A percentile compares a stretch with the other conserved stretches of the same genome.
Evolutionary conservation across 2,113 vertebrate species (phyloP).

Genomic region (Lutjanus erythropterus): DNA sequence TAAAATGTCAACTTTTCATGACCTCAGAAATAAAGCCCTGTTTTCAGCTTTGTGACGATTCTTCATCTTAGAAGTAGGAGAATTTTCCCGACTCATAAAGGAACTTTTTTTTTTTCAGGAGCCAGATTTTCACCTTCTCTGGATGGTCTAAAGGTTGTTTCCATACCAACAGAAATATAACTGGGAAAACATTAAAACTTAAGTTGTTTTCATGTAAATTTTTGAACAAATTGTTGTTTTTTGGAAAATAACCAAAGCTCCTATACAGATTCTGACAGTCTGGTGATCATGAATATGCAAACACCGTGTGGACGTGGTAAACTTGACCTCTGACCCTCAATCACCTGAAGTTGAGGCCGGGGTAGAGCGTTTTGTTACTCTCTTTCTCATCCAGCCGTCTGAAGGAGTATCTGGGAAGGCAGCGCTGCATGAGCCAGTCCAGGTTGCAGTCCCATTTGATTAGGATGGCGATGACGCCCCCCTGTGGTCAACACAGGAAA

Average conservation of each 20-base stretch:
- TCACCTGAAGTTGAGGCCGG: conserved; percentile 90
- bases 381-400: conserved; percentile 87
- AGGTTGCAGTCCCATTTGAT: conserved; percentile 92
- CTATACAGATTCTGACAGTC: not conserved
- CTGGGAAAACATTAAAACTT: not conserved
- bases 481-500: conserved; percentile 75
- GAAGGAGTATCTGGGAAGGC: conserved; percentile 87
- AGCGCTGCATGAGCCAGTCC: conserved; percentile 82
- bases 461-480: conserved; percentile 90
- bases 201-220: not conserved
- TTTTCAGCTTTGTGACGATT: no score
- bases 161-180: not conserved
- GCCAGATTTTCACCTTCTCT: not conserved
- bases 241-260: not conserved
- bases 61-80: not conserved
- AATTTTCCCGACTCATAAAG: no score
- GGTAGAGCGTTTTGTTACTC: conserved; percentile 83
- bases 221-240: not conserved
- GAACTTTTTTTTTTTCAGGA: not conserved
- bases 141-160: not conserved
- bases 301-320: not conserved
- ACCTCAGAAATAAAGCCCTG: no score
- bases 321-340: not conserved
- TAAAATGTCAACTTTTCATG: no score
- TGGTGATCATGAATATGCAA: not conserved